Percentiles rank a stretch among this genome's conserved stretches.
Conservation (phyloP, 2,113 vertebrate genomes). For the Xiphorhynchus elegans region DNA sequence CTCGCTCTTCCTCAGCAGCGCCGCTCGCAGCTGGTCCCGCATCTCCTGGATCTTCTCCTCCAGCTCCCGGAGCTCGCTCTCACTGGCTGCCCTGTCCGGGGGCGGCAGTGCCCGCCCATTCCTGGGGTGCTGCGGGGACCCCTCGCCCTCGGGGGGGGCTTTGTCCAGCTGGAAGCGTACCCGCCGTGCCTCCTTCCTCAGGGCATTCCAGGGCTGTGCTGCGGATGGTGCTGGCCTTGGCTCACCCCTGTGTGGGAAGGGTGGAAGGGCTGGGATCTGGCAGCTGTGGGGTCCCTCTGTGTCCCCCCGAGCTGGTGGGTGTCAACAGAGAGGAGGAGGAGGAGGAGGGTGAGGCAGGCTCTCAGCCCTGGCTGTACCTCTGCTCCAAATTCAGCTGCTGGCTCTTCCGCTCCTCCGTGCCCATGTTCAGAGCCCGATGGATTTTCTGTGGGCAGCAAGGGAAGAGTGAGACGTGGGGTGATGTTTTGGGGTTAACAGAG, state of each 20-base stretch:
- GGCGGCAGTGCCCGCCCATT: slow-evolving; percentile 46
- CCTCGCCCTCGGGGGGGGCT: not conserved
- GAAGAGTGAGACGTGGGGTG: not conserved
- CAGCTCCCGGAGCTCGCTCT: slow-evolving; percentile 79
- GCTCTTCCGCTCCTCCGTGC: slow-evolving; percentile 71
- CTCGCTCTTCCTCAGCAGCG: slow-evolving; percentile 80
- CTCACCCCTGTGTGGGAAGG: slow-evolving; percentile 18
- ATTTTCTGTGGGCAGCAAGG: slow-evolving; percentile 81
- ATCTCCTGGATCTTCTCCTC: slow-evolving; percentile 79
- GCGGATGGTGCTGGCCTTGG: not conserved
- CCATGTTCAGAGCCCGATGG: slow-evolving; percentile 87
- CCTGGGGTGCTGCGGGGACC: not conserved
- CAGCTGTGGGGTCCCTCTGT: not conserved
- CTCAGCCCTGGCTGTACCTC: slow-evolving; percentile 50
- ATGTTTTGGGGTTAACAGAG: not conserved
- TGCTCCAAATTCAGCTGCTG: slow-evolving; percentile 73
- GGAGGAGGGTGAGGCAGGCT: not conserved
- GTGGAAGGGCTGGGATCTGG: not conserved
- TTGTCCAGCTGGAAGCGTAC: slow-evolving; percentile 56
- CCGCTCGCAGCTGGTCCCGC: slow-evolving; percentile 75
- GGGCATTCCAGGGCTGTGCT: slow-evolving; percentile 34
- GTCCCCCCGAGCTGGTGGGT: rapidly evolving
- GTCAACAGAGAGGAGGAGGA: not conserved
- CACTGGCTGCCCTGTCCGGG: not conserved
- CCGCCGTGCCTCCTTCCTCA: not conserved